phyloP scores from a whole-genome alignment of 2,113 vertebrate genomes.

The Bubo blakistoni region DNA sequence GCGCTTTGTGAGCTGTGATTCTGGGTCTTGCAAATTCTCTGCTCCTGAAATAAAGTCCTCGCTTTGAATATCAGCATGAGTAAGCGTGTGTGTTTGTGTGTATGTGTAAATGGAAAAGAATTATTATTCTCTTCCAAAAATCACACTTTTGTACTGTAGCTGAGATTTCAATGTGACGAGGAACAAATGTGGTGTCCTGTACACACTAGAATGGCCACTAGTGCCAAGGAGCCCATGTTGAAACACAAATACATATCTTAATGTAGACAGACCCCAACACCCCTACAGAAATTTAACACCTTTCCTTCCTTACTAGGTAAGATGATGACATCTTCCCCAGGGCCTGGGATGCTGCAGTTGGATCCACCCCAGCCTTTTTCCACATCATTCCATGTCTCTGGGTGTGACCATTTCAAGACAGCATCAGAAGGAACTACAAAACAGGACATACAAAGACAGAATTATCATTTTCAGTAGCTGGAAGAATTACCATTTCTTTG shows the following conservation, averaged over 20 bases:
- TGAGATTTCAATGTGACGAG: background rate
- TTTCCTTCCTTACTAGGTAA: slow-evolving; percentile 66
- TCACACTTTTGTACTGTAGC: background rate
- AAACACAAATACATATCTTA: background rate
- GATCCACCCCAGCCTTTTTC: slow-evolving; percentile 70
- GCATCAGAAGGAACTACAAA: slow-evolving; percentile 45
- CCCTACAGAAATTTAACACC: background rate
- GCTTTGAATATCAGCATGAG: background rate
- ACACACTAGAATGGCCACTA: background rate
- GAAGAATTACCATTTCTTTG: background rate
- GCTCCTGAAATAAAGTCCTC: background rate
- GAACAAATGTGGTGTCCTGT: background rate
- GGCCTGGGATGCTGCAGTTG: slow-evolving; percentile 36
- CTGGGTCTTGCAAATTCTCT: background rate
- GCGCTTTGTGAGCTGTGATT: background rate
- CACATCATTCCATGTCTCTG: slow-evolving; percentile 65
- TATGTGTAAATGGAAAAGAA: background rate
- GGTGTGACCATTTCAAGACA: slow-evolving; percentile 67
- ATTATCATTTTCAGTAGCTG: background rate
- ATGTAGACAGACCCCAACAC: accelerated
- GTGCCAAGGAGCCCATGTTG: background rate
- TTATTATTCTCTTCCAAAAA: background rate
- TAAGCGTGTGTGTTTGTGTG: accelerated
- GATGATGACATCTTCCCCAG: slow-evolving; percentile 72
- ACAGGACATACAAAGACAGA: background rate